Evolutionary conservation across 2,888 invertebrate genomes (phyloP), one percentile per base, ranked within the genome.

Genomic region (Resseliella maxima): DNA sequence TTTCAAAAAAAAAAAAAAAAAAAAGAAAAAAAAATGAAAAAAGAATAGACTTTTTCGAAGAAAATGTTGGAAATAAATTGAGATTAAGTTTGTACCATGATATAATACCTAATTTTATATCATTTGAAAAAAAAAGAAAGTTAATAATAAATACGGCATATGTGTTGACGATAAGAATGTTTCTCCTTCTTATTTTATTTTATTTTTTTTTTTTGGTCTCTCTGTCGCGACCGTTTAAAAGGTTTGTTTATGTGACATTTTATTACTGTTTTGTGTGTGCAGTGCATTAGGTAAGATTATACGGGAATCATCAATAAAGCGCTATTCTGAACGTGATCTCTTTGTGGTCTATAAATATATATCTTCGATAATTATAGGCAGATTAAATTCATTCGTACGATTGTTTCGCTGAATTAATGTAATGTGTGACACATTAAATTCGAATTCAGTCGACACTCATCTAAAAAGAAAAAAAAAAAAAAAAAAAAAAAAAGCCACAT

Each of bases 361-460:
- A 72, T 31, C 72, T 31, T 15, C 72, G 31, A 31, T 72, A 72
- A 72, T 72, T 72, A 72, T 72, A 35, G 72, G 31, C 72, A 72
- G 72, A 31, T 72, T 72, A 72, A 72, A 72, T 72, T n/a, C 72
- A 15, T 31, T 72, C 21, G 72, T 72, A 35, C n/a, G 72, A 72
- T 72, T 72, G 72, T 72, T 72, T 3, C 31, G 72, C 35, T 31
- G 31, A 72, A 72, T 72, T 72, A 31, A 72, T 72, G 72, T 31
- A 35, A n/a, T n/a, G 72, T 72, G 72, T 72, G 72, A 72, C 72
- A 72, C 72, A 72, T 72, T 72, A 24, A 59, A 59, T 24, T 24
- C 59, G 18, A 50, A 41, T 15, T 59, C 18, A 24, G 72, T 18
- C 50, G 21, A 50, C 50, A 50, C 21, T 10, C 21, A 50, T 18